Base-by-base conservation (phyloP, 1,140 invertebrate species). In the Drosophila novamexicana region DNA sequence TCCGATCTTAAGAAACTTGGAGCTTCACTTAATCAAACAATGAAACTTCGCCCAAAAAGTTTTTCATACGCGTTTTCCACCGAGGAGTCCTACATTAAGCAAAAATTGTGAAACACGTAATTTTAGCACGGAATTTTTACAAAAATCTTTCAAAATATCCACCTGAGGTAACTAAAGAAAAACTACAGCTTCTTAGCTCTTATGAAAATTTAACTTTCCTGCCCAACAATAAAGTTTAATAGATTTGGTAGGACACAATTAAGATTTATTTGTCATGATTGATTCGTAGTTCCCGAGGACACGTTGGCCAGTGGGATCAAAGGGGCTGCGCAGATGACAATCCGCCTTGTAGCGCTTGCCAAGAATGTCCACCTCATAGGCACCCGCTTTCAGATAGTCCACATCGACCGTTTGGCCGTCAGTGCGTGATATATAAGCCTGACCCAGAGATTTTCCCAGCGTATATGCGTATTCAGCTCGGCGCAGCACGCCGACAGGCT, bases 301-400 rank as follows among this genome's bases (percentile, higher is more conserved):
- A 18, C 91, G 82, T 58, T 91, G 79, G n/a, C 90, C 75, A 10
- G 94, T 94, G 1, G 96, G 96, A 93, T 98, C 97, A 83, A 98
- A 98, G 6, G 97, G 96, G 75, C 95, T 96, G 79, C 94, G 95
- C 16, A 95, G 75, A 91, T 97, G 95, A 29, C 96, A 91, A 9
- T 94, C 94, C 0, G 97, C 97, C 34, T 94, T 94, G 91, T 96
- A 95, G 72, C 93, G 94, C 68, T 94, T 94, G 9, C 97, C 96
- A 94, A 96, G 94, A 32, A 96, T 94, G 93, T 97, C 97, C 9
- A 98, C 94, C 84, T 97, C 94, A 89, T 97, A 98, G 22, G 95
- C 92, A 2, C 96, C 97, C 14, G 93, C 93, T 79, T 94, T 94
- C 7, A 98, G 92, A 80, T 94, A 97, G 36, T 96, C 94, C 1